Percentiles rank a stretch among this genome's conserved stretches.
Conservation (phyloP, 2,888 invertebrate genomes). For the Ischnura elegans region DNA sequence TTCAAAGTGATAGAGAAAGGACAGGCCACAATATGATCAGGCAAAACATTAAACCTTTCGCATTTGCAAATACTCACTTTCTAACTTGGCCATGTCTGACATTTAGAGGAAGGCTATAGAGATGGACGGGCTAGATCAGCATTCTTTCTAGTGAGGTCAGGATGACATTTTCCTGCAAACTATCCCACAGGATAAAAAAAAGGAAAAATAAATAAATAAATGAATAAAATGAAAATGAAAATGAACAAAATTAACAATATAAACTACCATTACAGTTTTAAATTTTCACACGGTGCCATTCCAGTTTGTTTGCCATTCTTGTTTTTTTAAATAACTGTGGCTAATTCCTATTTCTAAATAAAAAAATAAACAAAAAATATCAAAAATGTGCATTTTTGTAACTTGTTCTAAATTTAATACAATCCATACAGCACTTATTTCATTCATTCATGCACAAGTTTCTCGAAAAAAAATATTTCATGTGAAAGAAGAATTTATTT, state of each 20-base stretch:
- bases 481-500: background rate
- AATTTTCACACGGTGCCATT: background rate
- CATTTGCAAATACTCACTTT: conserved; percentile 71
- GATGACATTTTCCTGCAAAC: conserved; percentile 70
- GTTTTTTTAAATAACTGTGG: background rate
- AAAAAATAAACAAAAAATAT: background rate
- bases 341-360: background rate
- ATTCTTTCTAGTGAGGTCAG: conserved; percentile 71
- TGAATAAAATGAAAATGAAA: conserved; percentile 46
- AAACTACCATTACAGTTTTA: conserved; percentile 75
- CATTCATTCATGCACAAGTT: conserved; percentile 1
- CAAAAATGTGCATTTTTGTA: background rate
- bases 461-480: background rate
- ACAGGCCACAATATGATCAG: conserved; percentile 56
- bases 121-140: conserved; percentile 70
- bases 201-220: conserved; percentile 70
- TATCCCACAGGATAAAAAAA: conserved; percentile 70
- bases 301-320: background rate
- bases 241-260: conserved; percentile 51
- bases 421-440: background rate
- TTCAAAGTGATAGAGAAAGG: conserved; percentile 38
- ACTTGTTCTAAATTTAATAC: background rate
- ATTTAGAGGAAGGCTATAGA: conserved; percentile 63
- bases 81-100: conserved; percentile 71
- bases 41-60: conserved; percentile 59